These are phyloP conservation scores for Kuschelorhynchus macadamiae DNA, from an alignment of 2,888 invertebrate genomes.

Conservation along the genomic window DNA sequence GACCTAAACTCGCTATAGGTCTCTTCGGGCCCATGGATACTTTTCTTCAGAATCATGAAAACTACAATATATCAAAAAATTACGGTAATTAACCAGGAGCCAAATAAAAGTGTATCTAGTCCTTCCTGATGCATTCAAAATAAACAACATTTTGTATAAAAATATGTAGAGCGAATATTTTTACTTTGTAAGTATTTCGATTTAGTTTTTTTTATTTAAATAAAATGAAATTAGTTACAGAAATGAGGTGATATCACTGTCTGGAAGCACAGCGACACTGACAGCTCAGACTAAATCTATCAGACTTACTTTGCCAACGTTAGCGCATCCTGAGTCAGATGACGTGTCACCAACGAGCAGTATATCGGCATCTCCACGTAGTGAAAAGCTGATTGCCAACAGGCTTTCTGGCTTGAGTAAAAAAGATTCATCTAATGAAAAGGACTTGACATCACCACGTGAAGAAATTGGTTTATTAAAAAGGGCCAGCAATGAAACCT, in stretches of 20 bases:
- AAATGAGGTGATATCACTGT: constrained; percentile 64
- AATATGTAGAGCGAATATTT: no score
- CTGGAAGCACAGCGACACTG: constrained; percentile 65
- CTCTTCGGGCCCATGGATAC: no score
- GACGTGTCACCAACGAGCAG: constrained; percentile 58
- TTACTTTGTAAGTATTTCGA: no score
- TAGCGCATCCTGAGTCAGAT: constrained; percentile 59
- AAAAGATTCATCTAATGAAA: constrained; percentile 63
- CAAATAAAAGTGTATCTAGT: no score
- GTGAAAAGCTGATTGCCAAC: constrained; percentile 37
- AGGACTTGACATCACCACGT: constrained; percentile 52
- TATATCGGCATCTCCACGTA: constrained; percentile 60
- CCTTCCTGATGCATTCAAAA: no score
- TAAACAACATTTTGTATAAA: no score
- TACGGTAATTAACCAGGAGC: no score
- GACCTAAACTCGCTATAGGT: no score
- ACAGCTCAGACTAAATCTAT: constrained; percentile 62
- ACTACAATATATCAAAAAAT: no score
- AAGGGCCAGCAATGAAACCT: constrained; percentile 71
- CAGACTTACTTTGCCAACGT: constrained; percentile 48
- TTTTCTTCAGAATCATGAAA: no score
- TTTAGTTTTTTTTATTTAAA: not conserved
- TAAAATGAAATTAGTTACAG: constrained; percentile 1
- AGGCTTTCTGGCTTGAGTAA: constrained; percentile 60
- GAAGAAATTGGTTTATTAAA: constrained; percentile 35